Evolutionary conservation across 2,113 vertebrate species (phyloP), one percentile per base, ranked within the genome.

Genomic region (Ceyx margarethae): DNA sequence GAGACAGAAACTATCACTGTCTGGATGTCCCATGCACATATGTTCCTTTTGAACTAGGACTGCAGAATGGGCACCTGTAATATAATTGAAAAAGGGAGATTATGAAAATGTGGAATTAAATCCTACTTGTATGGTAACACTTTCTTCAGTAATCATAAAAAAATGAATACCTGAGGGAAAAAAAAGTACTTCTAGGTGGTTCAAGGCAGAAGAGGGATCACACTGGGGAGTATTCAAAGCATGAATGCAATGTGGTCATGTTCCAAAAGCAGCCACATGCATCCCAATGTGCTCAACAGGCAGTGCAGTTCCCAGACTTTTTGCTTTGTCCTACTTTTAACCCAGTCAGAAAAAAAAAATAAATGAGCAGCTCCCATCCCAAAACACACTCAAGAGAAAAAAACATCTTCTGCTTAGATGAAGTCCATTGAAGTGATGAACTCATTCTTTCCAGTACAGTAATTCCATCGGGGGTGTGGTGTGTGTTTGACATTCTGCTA

Each of bases 211-310:
- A 93, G 40, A 10, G 65, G 9, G 14, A 85, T 25, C 37, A 77
- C 0, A 1, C 12, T 45, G 51, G 22, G n/a, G 13, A 72, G 26
- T 15, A 78, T 54, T 67, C n/a, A 78, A 61, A 62, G 29, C 3
- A 4, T 25, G 33, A 92, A 48, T 43, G 18, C 33, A 37, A 6
- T 3, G 7, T 51, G 31, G n/a, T 81, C 46, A 64, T 0, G 0
- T 90, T 75, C 64, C 26, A 75, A 45, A 93, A 19, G 15, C 50
- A 68, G 29, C 25, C 40, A n/a, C 12, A 4, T 25, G 43, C 18
- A 64, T 10, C 25, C 11, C 4, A 7, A 75, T 0, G 1, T 5
- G 15, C 45, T 68, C 60, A 68, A 20, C 2, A 18, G 11, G 42
- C 15, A 69, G 25, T 4, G 10, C 5, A 33, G n/a, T 26, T 89